A percentile compares a stretch with the other conserved stretches of the same genome.
Conservation (phyloP, 92 coral and sea anemone genomes). For the Umimayanthus chanpuru region DNA sequence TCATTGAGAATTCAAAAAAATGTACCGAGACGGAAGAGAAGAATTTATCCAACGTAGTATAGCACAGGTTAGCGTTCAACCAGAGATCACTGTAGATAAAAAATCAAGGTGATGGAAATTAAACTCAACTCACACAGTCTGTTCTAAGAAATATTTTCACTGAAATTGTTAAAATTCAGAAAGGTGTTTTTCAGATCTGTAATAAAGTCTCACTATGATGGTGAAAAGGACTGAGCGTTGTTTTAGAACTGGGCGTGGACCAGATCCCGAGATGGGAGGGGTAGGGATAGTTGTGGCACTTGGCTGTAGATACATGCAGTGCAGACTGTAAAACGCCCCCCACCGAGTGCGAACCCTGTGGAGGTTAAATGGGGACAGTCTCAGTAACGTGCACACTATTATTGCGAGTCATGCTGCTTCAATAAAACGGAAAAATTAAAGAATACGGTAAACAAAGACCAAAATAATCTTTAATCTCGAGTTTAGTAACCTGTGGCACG, state of each 20-base stretch:
- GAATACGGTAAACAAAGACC: too few species aligned
- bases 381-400: too few species aligned
- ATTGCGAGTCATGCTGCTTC: too few species aligned
- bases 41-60: not conserved
- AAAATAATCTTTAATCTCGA: too few species aligned
- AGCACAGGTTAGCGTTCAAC: not conserved
- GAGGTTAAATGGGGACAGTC: too few species aligned
- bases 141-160: slow-evolving; percentile 20
- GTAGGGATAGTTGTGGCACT: too few species aligned
- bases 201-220: not conserved
- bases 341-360: too few species aligned
- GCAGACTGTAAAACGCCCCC: too few species aligned
- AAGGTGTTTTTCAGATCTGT: not conserved
- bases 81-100: not conserved
- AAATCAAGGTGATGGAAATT: not conserved
- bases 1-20: not conserved
- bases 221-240: not conserved
- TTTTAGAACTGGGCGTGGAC: not conserved
- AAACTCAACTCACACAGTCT: not conserved
- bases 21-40: not conserved
- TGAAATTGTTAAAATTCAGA: not conserved
- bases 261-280: not conserved
- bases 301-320: too few species aligned
- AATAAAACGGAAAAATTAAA: too few species aligned
- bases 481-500: too few species aligned